Base-by-base conservation (phyloP, 2,113 vertebrate species). In the Scomber scombrus region DNA sequence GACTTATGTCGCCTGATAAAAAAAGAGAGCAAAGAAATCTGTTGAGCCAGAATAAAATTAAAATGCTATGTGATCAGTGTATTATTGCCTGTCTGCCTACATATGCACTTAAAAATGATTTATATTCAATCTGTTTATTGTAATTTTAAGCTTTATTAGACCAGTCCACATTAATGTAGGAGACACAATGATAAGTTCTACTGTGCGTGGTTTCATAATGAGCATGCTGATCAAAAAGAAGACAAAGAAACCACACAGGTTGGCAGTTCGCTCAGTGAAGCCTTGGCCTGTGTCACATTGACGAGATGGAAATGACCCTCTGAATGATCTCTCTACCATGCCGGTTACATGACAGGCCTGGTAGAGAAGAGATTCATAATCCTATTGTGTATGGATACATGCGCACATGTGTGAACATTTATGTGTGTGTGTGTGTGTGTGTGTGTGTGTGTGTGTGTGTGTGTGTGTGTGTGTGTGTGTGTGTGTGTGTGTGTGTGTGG, bases 301-400 rank as follows among this genome's bases (percentile, higher is more conserved):
- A 58, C 51, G 43, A 66, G 61, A 63, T 13, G 12, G 65, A 64
- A 71, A 58, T 23, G 64, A 18, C 49, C 4, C 23, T n/a, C n/a
- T n/a, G n/a, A n/a, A n/a, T n/a, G n/a, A 26, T 26, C 23, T 26
- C 23, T 26, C 23, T 26, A 1, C 23, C 23, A 26, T 2, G 23
- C 23, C 15, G 5, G 47, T 52, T 75, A 76, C 78, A 72, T 61
- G 72, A 55, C 71, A 82, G 54, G 18, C 3, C 1, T 43, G 51
- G 45, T 47, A 21, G 51, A 71, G 47, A 46, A 13, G 9, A 45
- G 62, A 73, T 85, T 75, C 54, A 74, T 8, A 34, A 45, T 16
- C 29, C 43, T 61, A 63, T 7, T 31, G 51, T 67, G 60, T 64
- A 46, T 23, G 4, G 15, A n/a, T 18, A 51, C 11, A 5, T 56